Evolutionary conservation across 2,888 invertebrate species (phyloP).

Genomic region (Bruchidius siliquastri): DNA sequence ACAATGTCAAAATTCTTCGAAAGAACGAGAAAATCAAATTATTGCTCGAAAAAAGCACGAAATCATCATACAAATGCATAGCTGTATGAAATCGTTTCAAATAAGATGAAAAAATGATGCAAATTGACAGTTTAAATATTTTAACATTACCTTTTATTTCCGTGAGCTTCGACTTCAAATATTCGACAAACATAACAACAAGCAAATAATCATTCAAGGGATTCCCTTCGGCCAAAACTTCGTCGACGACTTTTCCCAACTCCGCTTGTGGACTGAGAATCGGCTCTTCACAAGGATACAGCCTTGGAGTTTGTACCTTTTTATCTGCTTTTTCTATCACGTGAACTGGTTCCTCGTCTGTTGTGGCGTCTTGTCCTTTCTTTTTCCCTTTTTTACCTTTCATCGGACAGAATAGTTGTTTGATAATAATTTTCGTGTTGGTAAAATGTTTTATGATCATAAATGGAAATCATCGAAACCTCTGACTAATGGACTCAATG

Average conservation of each 20-base stretch:
- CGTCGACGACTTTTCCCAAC: constrained; percentile 55
- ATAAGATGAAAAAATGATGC: too few species aligned
- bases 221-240: constrained; percentile 53
- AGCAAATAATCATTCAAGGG: constrained; percentile 50
- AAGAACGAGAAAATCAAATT: too few species aligned
- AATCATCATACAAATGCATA: too few species aligned
- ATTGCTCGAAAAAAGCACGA: too few species aligned
- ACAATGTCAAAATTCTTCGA: too few species aligned
- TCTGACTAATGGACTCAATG: too few species aligned
- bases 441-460: too few species aligned
- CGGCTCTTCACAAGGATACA: constrained; percentile 57
- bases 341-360: constrained; percentile 15
- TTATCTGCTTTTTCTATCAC: constrained; percentile 37
- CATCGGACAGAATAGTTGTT: background rate
- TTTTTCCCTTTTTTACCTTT: constrained; percentile 1
- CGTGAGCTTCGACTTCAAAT: constrained; percentile 44
- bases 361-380: constrained; percentile 7
- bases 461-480: too few species aligned
- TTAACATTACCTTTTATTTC: background rate
- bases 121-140: too few species aligned
- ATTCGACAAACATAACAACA: constrained; percentile 57
- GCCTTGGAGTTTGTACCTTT: constrained; percentile 58
- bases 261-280: constrained; percentile 50
- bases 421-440: too few species aligned
- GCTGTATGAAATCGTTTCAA: too few species aligned